phyloP scores from a whole-genome alignment of 2,113 vertebrate species.

The Plectropomus leopardus region DNA sequence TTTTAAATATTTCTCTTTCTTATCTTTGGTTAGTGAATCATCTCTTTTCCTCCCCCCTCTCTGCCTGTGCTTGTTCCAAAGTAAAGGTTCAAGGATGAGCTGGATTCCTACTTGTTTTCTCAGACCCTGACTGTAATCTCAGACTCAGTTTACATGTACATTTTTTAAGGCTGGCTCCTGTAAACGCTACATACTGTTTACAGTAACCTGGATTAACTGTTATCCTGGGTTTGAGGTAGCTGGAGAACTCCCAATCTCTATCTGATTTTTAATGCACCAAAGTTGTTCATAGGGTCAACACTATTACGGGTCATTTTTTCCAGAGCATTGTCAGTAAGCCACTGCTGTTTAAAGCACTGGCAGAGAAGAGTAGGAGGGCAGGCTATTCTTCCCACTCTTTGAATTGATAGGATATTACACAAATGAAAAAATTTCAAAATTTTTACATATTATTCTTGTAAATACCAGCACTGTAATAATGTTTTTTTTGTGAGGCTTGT shows the following conservation, averaged over 20 bases:
- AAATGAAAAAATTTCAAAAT: neutral
- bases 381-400: neutral
- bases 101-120: slow-evolving; percentile 55
- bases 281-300: slow-evolving; percentile 18
- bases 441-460: neutral
- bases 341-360: neutral
- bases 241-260: neutral
- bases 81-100: slow-evolving; percentile 46
- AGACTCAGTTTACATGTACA: slow-evolving; percentile 1
- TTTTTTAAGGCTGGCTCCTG: slow-evolving; percentile 18
- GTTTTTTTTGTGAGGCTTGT: too few species aligned
- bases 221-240: slow-evolving; percentile 15
- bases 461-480: neutral
- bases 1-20: slow-evolving; percentile 21
- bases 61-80: slow-evolving; percentile 41
- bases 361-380: neutral
- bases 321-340: neutral
- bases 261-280: neutral
- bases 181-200: slow-evolving; percentile 30
- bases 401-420: neutral
- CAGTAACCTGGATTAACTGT: slow-evolving; percentile 38
- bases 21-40: neutral
- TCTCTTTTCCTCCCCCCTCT: neutral
- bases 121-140: slow-evolving; percentile 43
- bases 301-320: neutral